Conservation (phyloP, 2,888 invertebrate species). For the Calliopum simillimum region DNA sequence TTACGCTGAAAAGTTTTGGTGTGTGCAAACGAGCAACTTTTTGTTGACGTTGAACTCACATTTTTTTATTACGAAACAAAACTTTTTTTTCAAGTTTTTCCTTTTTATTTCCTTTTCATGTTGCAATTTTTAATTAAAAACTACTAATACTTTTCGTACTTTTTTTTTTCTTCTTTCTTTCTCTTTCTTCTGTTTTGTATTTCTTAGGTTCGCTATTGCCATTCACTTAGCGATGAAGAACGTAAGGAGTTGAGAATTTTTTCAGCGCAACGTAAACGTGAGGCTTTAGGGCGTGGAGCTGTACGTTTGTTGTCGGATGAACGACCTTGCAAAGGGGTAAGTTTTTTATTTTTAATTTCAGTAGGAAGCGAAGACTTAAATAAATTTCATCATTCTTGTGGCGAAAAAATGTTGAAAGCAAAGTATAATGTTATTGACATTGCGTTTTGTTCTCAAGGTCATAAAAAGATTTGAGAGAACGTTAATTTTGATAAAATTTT, state of each 20-base stretch:
- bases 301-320: constrained; percentile 83
- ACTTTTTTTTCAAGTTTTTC: constrained; percentile 24
- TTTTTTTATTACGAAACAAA: constrained; percentile 8
- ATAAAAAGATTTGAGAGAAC: no score
- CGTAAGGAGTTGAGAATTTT: constrained; percentile 92
- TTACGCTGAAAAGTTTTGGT: constrained; percentile 36
- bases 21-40: neutral
- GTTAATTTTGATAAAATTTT: no score
- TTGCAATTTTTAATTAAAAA: constrained; percentile 13
- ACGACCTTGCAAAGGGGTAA: constrained; percentile 82
- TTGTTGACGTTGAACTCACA: neutral
- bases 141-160: constrained; percentile 27
- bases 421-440: no score
- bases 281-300: constrained; percentile 92
- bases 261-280: constrained; percentile 92
- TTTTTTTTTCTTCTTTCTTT: constrained; percentile 54
- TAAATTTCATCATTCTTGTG: neutral
- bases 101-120: constrained; percentile 37
- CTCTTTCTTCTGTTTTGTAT: constrained; percentile 49
- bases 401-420: no score
- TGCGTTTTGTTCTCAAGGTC: no score
- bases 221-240: constrained; percentile 92
- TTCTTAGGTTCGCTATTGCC: constrained; percentile 89
- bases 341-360: constrained; percentile 58
- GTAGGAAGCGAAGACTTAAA: constrained; percentile 15